A percentile compares a stretch with the other conserved stretches of the same genome.
phyloP scores from a whole-genome alignment of 2,797 vertebrate species.

The Pteropus rufus region DNA sequence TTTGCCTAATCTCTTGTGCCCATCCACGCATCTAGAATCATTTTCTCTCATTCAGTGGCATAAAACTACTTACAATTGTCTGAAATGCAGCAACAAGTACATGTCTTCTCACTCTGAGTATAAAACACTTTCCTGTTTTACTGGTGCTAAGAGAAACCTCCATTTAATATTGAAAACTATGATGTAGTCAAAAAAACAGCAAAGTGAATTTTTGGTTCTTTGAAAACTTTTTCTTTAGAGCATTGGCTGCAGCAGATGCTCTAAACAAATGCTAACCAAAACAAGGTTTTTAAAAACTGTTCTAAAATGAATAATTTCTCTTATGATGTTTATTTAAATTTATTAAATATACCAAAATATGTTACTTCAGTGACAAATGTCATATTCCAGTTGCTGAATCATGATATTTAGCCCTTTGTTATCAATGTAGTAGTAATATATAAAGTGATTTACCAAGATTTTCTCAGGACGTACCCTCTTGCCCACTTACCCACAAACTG shows the following conservation, averaged over 20 bases:
- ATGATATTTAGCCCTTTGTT: neutral
- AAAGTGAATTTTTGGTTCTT: slow-evolving; percentile 23
- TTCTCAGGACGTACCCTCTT: neutral
- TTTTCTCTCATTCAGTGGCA: neutral
- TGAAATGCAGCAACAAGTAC: slow-evolving; percentile 2
- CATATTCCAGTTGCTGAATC: neutral
- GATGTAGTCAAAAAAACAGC: slow-evolving; percentile 12
- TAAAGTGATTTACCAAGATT: neutral
- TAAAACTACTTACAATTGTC: neutral
- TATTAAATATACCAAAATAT: slow-evolving; percentile 62
- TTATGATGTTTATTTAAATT: slow-evolving; percentile 57
- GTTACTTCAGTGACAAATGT: slow-evolving; percentile 41
- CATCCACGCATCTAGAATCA: neutral
- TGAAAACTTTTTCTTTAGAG: neutral
- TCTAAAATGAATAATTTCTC: slow-evolving; percentile 54
- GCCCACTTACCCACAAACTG: neutral
- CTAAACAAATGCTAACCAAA: slow-evolving; percentile 23
- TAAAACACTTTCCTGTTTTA: neutral
- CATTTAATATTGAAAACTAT: slow-evolving; percentile 51
- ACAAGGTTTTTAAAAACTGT: neutral
- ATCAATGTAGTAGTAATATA: neutral
- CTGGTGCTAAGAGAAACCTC: neutral
- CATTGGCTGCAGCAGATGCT: slow-evolving; percentile 12
- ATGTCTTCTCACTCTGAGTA: neutral
- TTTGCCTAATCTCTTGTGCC: neutral